phyloP scores from a whole-genome alignment of 2,113 vertebrate species.

The Falcunculus frontatus region DNA sequence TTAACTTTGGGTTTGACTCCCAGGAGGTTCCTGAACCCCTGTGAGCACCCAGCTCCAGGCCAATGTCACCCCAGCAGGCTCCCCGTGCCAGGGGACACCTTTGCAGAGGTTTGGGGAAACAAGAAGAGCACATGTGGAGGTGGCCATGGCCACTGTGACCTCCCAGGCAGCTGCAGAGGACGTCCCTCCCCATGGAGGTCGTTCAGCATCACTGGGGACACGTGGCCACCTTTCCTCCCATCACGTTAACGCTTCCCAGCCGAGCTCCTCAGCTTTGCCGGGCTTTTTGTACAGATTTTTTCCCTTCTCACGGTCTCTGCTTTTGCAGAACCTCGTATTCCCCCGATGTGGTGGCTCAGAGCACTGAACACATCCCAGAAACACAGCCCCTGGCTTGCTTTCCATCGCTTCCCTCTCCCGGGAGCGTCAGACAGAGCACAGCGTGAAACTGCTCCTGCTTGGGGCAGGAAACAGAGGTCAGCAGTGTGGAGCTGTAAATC shows the following conservation, averaged over 20 bases:
- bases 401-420: neutral
- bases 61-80: neutral
- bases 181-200: neutral
- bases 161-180: neutral
- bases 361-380: neutral
- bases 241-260: rapidly evolving
- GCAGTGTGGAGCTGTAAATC: neutral
- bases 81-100: neutral
- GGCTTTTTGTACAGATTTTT: rapidly evolving
- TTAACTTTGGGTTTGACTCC: neutral
- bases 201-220: neutral
- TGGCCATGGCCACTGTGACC: neutral
- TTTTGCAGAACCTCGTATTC: neutral
- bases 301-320: neutral
- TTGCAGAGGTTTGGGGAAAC: neutral
- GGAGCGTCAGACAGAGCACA: neutral
- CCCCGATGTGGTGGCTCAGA: neutral
- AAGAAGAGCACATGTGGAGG: neutral
- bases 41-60: neutral
- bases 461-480: neutral
- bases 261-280: neutral
- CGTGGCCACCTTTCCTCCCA: neutral
- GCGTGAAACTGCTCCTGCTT: neutral
- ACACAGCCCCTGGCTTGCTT: neutral
- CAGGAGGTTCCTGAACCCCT: neutral